These are phyloP conservation scores for Seriola rivoliana DNA, from an alignment of 2,113 vertebrate species.

Conservation along the genomic window DNA sequence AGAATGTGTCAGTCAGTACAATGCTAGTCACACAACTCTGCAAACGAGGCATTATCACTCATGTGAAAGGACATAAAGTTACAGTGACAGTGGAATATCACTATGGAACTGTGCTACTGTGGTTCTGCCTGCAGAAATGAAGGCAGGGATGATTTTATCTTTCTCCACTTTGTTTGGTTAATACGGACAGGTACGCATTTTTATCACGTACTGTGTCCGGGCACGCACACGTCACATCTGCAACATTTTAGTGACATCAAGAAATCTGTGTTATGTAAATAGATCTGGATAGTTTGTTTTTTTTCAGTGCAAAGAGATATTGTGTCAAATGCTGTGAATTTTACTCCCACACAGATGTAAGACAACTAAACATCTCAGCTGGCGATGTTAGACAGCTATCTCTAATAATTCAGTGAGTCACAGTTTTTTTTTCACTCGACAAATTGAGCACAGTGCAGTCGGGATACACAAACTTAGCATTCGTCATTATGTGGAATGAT, in stretches of 20 bases:
- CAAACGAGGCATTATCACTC: constrained; percentile 19
- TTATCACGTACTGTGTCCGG: neutral
- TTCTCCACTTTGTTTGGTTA: neutral
- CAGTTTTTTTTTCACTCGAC: neutral
- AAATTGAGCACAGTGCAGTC: neutral
- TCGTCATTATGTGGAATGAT: neutral
- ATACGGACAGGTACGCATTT: neutral
- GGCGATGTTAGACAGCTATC: neutral
- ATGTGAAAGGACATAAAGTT: constrained; percentile 17
- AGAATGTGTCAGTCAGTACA: constrained; percentile 24
- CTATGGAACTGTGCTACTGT: neutral
- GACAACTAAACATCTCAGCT: neutral
- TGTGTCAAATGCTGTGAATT: neutral
- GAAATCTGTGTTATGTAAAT: neutral
- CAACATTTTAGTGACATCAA: neutral
- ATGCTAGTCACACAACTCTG: constrained; percentile 5
- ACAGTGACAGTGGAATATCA: neutral
- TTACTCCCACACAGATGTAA: neutral
- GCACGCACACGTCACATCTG: neutral
- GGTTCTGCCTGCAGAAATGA: neutral
- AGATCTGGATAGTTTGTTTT: neutral
- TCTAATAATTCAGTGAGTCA: neutral
- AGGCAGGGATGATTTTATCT: neutral
- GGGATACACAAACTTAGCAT: neutral
- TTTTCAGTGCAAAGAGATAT: neutral